A percentile compares a stretch with the other conserved stretches of the same genome.
Evolutionary conservation across 2,888 invertebrate species (phyloP).

Genomic region (Masnerella sp.): DNA sequence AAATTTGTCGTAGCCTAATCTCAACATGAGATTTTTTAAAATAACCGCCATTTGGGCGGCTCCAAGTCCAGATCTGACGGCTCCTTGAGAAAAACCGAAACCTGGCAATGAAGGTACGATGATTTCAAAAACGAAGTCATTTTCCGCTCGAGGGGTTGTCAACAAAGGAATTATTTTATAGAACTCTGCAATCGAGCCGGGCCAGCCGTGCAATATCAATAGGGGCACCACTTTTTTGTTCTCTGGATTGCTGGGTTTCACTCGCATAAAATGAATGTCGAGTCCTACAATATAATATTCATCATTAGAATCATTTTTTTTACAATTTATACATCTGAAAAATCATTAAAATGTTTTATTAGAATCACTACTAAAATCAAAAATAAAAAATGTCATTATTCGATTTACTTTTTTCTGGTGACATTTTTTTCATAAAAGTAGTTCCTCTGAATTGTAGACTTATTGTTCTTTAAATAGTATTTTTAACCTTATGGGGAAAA

Average conservation of each 20-base stretch:
- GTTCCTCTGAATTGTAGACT: too few relatives aligned
- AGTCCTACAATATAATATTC: constrained; percentile 79
- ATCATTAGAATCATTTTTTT: too few relatives aligned
- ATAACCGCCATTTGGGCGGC: constrained; percentile 80
- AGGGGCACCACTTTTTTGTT: constrained; percentile 80
- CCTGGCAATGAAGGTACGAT: constrained; percentile 78
- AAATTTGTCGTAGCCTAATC: constrained; percentile 83
- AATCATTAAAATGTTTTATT: too few relatives aligned
- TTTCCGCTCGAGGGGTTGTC: constrained; percentile 79
- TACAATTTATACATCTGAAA: too few relatives aligned
- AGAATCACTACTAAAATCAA: too few relatives aligned
- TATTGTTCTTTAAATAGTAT: too few relatives aligned
- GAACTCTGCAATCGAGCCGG: constrained; percentile 92
- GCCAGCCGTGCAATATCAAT: constrained; percentile 92
- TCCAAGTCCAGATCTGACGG: constrained; percentile 82
- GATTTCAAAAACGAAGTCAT: constrained; percentile 83
- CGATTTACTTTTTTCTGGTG: too few relatives aligned
- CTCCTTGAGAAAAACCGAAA: constrained; percentile 79
- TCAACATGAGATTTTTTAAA: constrained; percentile 84
- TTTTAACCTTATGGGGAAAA: too few relatives aligned
- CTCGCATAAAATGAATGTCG: constrained; percentile 84
- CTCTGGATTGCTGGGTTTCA: constrained; percentile 79
- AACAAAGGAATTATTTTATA: constrained; percentile 86
- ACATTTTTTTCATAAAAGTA: too few relatives aligned
- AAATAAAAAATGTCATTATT: too few relatives aligned